phyloP scores from a whole-genome alignment of 2,797 vertebrate species.

The Syndactyla subalaris region DNA sequence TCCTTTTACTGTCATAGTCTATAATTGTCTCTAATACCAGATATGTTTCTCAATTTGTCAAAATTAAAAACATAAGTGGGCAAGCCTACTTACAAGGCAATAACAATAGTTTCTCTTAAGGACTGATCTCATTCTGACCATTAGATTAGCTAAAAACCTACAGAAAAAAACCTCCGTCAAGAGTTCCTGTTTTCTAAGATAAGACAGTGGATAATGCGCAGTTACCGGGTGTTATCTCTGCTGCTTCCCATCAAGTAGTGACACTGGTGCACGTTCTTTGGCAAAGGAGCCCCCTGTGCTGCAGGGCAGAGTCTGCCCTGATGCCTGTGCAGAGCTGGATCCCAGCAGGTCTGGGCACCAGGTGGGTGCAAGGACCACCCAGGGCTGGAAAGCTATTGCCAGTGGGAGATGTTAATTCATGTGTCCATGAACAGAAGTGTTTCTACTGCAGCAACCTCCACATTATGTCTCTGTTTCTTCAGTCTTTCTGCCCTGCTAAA shows the following conservation, averaged over 20 bases:
- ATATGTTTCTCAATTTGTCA: background rate
- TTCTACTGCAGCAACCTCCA: background rate
- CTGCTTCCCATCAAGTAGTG: background rate
- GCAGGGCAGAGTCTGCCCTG: background rate
- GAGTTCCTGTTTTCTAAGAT: background rate
- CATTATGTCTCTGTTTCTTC: background rate
- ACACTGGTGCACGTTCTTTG: background rate
- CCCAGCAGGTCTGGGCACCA: background rate
- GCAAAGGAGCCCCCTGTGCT: background rate
- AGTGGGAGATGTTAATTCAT: background rate
- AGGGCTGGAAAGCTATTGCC: background rate
- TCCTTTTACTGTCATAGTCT: background rate
- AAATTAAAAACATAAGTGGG: background rate
- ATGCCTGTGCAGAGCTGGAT: background rate
- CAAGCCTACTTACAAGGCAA: background rate
- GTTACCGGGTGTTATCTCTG: background rate
- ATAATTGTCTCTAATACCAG: background rate
- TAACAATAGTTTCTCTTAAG: background rate
- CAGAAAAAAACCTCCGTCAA: background rate
- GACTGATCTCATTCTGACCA: background rate
- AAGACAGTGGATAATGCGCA: background rate
- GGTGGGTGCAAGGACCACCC: accelerated
- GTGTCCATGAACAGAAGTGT: background rate
- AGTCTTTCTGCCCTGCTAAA: background rate
- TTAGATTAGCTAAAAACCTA: background rate